Base-by-base conservation (phyloP, 1,140 invertebrate genomes). In the Manduca sexta region DNA sequence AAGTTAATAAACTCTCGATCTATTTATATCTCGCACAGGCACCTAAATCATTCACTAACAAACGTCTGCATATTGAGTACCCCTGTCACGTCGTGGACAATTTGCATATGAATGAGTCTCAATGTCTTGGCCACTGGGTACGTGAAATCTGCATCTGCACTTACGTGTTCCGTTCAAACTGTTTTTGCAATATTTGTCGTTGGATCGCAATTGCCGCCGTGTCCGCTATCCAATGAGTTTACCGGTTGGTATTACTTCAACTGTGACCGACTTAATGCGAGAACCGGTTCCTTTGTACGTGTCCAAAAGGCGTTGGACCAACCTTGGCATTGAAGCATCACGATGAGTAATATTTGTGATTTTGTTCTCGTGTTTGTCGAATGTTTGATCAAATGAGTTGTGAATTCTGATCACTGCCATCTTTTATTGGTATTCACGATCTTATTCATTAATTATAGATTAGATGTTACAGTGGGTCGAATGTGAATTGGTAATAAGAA, bases 261-360 rank as follows among this genome's bases (percentile, higher is more conserved):
- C 53, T 42, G 50, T 69, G 66, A 67, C 67, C 65, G 60, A 69
- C 49, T 57, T 63, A 48, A 6, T 45, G 57, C 62, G 59, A 61
- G 69, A 72, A 62, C 55, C 45, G 52, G 39, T 42, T 39, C 21
- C 11, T 21, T 13, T 17, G 1, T 0, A 41, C 16, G 11, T 26
- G 8, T 14, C 21, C 21, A 29, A 43, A 41, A 43, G 18, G 26
- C 49, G 47, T 11, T 45, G 35, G 34, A 35, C 50, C 57, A 67
- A 64, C 76, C 74, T 80, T 80, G 75, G 71, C 75, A 79, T 73
- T 79, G 76, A 53, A 58, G 69, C 56, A 66, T 58, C 55, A 45
- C 68, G 56, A 62, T 75, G 72, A 74, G 65, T 74, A 73, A 74
- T 56, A 45, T 56, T 39, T 17, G 13, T 40, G 39, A 31, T 57